These are phyloP conservation scores for Jaculus jaculus DNA, from an alignment of 2,113 vertebrate species.

Conservation along the genomic window DNA sequence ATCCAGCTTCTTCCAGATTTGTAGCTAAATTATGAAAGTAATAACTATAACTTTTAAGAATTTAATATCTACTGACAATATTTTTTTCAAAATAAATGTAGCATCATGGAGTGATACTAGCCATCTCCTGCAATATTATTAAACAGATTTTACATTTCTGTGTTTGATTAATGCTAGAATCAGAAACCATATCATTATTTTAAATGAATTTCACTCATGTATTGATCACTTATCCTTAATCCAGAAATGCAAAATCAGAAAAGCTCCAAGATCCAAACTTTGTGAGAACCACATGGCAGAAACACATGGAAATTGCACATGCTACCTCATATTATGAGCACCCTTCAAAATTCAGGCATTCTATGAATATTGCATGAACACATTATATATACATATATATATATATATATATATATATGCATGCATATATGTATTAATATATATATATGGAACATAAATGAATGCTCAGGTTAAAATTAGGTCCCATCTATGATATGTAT, in stretches of 20 bases:
- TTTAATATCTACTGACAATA: neutral
- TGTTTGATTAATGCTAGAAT: neutral
- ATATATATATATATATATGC: no score
- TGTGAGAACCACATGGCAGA: neutral
- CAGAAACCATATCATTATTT: neutral
- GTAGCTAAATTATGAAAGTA: neutral
- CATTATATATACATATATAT: neutral
- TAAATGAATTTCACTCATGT: neutral
- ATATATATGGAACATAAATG: neutral
- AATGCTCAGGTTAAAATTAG: neutral
- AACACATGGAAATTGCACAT: neutral
- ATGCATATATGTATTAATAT: neutral
- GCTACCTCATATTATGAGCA: neutral
- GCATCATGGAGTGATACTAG: neutral
- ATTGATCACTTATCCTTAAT: neutral
- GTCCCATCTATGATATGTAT: neutral
- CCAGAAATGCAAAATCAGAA: neutral
- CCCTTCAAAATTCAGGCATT: neutral
- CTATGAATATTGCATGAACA: neutral
- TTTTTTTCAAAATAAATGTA: neutral
- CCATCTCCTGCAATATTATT: neutral
- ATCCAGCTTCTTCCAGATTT: neutral
- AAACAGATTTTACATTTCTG: neutral
- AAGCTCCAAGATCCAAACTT: neutral
- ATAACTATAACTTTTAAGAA: neutral